Percentiles rank a stretch among this genome's conserved stretches.
Conservation (phyloP, 2,888 invertebrate species). For the Xanthia togata region DNA sequence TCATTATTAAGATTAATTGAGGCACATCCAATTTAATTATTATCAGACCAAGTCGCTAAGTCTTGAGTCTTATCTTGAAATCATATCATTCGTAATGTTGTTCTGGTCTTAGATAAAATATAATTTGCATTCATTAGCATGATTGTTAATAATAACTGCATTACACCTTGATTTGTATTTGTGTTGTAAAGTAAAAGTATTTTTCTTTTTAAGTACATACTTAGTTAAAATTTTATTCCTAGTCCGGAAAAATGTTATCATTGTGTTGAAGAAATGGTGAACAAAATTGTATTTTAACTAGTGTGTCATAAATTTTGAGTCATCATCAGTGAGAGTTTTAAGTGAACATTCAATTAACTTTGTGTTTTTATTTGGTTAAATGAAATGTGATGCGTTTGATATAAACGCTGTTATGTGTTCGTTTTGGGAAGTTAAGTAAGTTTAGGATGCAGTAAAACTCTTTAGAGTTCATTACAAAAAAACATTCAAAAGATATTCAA, state of each 20-base stretch:
- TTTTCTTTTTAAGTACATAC: too few species aligned
- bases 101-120: slow-evolving; percentile 2
- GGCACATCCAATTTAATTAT: slow-evolving; percentile 27
- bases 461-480: neutral
- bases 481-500: neutral
- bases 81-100: neutral
- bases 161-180: slow-evolving; percentile 3
- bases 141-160: neutral
- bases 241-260: neutral
- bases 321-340: neutral
- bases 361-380: neutral
- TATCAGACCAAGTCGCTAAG: slow-evolving; percentile 11
- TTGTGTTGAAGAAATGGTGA: neutral
- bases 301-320: neutral
- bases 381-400: neutral
- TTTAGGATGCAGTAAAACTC: neutral
- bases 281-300: neutral
- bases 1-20: slow-evolving; percentile 40
- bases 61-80: slow-evolving; percentile 38
- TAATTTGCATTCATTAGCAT: neutral
- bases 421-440: neutral
- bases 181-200: too few species aligned
- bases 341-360: neutral
- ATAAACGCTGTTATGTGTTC: neutral
- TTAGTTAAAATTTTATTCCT: neutral